Evolutionary conservation across 2,888 invertebrate genomes (phyloP).

Genomic region (Acrobasis repandana): DNA sequence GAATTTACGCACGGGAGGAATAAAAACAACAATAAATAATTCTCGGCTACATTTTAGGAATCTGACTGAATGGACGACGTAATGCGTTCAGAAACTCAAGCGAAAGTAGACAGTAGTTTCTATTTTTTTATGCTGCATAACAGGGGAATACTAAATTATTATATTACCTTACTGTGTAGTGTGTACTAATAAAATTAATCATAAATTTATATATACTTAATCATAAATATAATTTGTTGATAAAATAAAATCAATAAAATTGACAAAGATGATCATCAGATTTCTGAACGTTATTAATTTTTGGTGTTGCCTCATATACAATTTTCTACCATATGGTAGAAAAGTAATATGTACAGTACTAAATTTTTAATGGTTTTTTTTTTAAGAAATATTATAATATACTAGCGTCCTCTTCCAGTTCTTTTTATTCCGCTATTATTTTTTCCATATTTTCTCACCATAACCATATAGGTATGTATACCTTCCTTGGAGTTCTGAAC

Average conservation of each 20-base stretch:
- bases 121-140: background rate
- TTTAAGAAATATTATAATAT: background rate
- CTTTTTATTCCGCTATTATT: too few relatives aligned
- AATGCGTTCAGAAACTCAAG: slow-evolving; percentile 32
- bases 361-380: background rate
- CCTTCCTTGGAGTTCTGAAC: too few relatives aligned
- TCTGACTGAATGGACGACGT: slow-evolving; percentile 36
- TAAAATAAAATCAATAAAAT: background rate
- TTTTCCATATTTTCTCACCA: too few relatives aligned
- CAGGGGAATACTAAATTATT: slow-evolving; percentile 7
- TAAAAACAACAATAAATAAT: slow-evolving; percentile 60
- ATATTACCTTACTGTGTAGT: too few relatives aligned
- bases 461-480: too few relatives aligned
- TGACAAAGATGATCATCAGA: slow-evolving; percentile 5
- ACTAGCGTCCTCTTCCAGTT: too few relatives aligned
- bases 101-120: slow-evolving; percentile 17
- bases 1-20: slow-evolving; percentile 58
- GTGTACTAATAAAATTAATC: background rate
- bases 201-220: too few relatives aligned
- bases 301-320: slow-evolving; percentile 15
- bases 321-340: slow-evolving; percentile 20
- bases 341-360: background rate
- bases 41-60: slow-evolving; percentile 61
- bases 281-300: slow-evolving; percentile 24
- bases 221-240: background rate